Evolutionary conservation across 2,797 vertebrate genomes (phyloP), one percentile per base, ranked within the genome.

Genomic region (Tamandua tetradactyla): DNA sequence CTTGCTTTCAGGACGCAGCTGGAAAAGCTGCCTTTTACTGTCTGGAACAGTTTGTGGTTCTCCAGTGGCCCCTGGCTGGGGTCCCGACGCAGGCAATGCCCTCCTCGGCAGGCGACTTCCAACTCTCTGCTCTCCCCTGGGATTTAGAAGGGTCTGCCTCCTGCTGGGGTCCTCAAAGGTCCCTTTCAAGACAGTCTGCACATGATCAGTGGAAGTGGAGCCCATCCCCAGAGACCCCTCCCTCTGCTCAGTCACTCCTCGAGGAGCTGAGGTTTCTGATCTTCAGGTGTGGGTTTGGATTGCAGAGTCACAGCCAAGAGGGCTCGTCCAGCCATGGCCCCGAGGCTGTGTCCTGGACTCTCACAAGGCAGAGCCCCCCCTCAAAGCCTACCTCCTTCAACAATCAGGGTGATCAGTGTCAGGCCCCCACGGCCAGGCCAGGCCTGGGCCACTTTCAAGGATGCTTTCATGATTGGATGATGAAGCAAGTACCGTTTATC

Each of bases 261-360:
- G 82, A 47, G 37, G 1, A 7, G 42, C 64, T 8, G 6, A 49
- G 23, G 27, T 14, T 44, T n/a, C 64, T 22, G 64, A 62, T 55
- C 55, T 23, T 74, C 11, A 1, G 10, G 32, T 20, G 18, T 2
- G 0, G 2, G 0, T 30, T 4, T 44, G 61, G 32, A 25, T 12
- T 12, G 14, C 27, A 13, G 22, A 30, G 1, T 57, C 49, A 35
- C 17, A 47, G 47, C 13, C 10, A 47, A 47, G 47, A 47, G 47
- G 47, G 49, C 13, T 20, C 4, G 30, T 49, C 64, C 66, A 13
- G 13, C 44, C 44, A 18, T 9, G 15, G n/a, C 14, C 0, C 44
- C 32, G 15, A 55, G 15, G 14, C 35, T 18, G 17, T 30, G 40
- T 18, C 72, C 49, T 59, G 15, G 37, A 32, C 18, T 12, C 47